phyloP scores from a whole-genome alignment of 2,888 invertebrate species.

The Allophyes oxyacanthae region DNA sequence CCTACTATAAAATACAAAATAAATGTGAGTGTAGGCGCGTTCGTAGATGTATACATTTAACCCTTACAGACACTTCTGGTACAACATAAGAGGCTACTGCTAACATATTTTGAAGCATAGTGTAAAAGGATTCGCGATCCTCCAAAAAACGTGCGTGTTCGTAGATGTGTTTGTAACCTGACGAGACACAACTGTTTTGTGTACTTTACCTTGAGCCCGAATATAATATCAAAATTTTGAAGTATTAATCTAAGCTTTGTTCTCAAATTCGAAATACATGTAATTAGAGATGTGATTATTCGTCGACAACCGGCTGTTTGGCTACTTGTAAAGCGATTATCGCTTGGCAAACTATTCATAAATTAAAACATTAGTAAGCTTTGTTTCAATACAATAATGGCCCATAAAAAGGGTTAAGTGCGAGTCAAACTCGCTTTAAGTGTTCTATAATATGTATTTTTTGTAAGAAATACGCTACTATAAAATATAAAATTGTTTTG shows the following conservation, averaged over 20 bases:
- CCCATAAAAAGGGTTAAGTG: slow-evolving; percentile 24
- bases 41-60: too few relatives aligned
- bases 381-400: slow-evolving; percentile 5
- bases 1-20: too few relatives aligned
- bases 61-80: too few relatives aligned
- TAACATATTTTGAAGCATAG: too few relatives aligned
- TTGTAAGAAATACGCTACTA: slow-evolving; percentile 41
- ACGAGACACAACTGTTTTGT: too few relatives aligned
- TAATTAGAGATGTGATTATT: slow-evolving; percentile 35
- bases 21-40: too few relatives aligned
- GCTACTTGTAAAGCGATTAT: slow-evolving; percentile 31
- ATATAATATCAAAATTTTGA: too few relatives aligned
- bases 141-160: too few relatives aligned
- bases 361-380: slow-evolving; percentile 19
- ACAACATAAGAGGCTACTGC: too few relatives aligned
- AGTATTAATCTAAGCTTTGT: slow-evolving; percentile 22
- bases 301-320: slow-evolving; percentile 43
- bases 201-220: too few relatives aligned
- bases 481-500: slow-evolving; percentile 47
- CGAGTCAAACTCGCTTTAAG: slow-evolving; percentile 42
- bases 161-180: too few relatives aligned
- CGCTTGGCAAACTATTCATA: slow-evolving; percentile 18
- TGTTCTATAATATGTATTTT: slow-evolving; percentile 35
- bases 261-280: slow-evolving; percentile 31
- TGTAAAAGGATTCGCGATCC: too few relatives aligned